Conservation (phyloP, 2,113 vertebrate genomes). For the Callorhinus ursinus region DNA sequence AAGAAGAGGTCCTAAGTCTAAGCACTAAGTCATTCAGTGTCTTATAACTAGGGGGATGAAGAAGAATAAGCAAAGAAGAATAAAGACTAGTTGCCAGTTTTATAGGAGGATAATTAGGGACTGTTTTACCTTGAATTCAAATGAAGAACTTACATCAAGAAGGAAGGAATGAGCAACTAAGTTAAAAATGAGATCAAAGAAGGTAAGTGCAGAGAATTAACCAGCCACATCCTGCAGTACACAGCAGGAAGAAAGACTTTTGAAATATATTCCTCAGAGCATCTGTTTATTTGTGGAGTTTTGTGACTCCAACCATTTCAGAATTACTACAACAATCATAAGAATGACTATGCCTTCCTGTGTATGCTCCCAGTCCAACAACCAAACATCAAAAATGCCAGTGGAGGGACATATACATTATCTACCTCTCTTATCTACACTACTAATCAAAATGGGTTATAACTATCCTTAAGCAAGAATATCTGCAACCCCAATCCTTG, state of each 20-base stretch:
- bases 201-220: neutral
- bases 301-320: neutral
- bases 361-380: neutral
- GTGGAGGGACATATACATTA: neutral
- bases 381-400: neutral
- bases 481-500: neutral
- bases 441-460: neutral
- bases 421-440: neutral
- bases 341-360: neutral
- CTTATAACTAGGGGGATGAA: neutral
- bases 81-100: neutral
- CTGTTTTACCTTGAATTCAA: neutral
- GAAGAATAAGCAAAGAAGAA: neutral
- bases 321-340: neutral
- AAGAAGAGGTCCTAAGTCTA: no score
- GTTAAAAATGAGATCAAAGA: neutral
- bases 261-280: neutral
- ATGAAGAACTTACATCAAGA: neutral
- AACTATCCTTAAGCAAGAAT: neutral
- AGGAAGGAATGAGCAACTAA: neutral
- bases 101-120: neutral
- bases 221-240: neutral
- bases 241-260: neutral
- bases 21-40: neutral
- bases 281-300: neutral